Base-by-base conservation (phyloP, 2,797 vertebrate genomes). In the Denticeps clupeoides region DNA sequence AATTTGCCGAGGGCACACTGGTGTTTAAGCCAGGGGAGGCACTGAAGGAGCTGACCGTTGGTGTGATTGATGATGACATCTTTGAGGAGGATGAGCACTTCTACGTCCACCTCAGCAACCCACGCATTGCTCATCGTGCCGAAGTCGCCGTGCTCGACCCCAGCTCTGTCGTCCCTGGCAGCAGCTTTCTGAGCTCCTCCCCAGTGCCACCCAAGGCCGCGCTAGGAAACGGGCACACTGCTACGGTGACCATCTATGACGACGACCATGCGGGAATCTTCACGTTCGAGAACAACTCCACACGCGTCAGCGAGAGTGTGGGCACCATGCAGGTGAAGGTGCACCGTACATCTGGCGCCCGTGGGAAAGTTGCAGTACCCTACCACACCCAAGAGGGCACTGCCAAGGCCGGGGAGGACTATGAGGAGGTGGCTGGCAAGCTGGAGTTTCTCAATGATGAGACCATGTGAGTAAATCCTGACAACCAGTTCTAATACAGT, bases 41-140 rank as follows among this genome's bases (percentile, higher is more conserved):
- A 0, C 77, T 81, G 1, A 88, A 87, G 66, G 86, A 89, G 62
- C 68, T 90, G 46, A 82, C 84, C 0, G 84, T 90, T 0, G 87
- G 87, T 0, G 87, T 90, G 3, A 88, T 89, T 1, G 88, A 90
- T 3, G 88, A 90, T 1, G 88, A 90, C 67, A 87, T 90, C 46
- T 89, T 89, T 2, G 88, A 90, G 51, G 87, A 89, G 62, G 88
- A 90, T 7, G 88, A 90, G 70, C 85, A 89, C 60, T 90, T 90
- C 64, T 86, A 86, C 2, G 85, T 89, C 24, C 80, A 85, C 56
- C 80, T 90, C 19, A 86, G 81, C 55, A 87, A 89, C 55, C 84
- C 83, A 1, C 78, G 85, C 1, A 78, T 85, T 0, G 73, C 73
- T 21, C 79, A 82, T 60, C 70, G 81, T 12, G 76, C 83, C 0